Evolutionary conservation across 2,888 invertebrate genomes (phyloP).

Genomic region (Hypercompe scribonia): DNA sequence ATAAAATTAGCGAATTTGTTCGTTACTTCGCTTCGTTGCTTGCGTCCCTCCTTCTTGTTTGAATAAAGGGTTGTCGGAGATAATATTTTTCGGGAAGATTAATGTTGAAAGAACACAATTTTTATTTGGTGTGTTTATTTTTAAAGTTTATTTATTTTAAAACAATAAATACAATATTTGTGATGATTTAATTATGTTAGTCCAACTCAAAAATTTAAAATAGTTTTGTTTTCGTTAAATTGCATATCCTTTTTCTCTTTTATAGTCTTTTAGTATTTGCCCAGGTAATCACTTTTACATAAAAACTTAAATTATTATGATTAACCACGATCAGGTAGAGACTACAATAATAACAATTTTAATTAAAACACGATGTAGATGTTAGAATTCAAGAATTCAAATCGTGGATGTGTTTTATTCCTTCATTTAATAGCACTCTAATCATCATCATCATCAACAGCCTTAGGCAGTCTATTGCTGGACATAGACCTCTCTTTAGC

Average conservation of each 20-base stretch:
- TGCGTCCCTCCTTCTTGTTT: constrained; percentile 61
- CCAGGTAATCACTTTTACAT: not conserved
- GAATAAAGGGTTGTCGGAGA: constrained; percentile 71
- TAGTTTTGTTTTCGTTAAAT: not conserved
- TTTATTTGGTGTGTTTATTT: constrained; percentile 30
- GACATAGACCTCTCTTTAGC: too few species aligned
- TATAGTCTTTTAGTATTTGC: not conserved
- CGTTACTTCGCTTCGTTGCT: constrained; percentile 52
- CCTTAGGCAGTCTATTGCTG: too few species aligned
- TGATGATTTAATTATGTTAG: not conserved
- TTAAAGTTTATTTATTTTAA: not conserved
- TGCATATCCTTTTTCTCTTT: not conserved
- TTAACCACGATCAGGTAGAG: too few species aligned
- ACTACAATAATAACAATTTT: too few species aligned
- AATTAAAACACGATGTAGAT: too few species aligned
- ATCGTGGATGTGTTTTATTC: too few species aligned
- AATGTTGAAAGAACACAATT: constrained; percentile 56
- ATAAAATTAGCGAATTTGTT: constrained; percentile 84
- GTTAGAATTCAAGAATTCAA: too few species aligned
- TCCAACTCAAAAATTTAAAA: not conserved
- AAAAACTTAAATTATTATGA: not conserved
- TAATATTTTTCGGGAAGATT: constrained; percentile 71
- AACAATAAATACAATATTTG: not conserved
- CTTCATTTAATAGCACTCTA: too few species aligned
- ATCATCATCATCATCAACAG: too few species aligned